Conservation (phyloP, 1,140 invertebrate genomes). For the Penaeus japonicus region DNA sequence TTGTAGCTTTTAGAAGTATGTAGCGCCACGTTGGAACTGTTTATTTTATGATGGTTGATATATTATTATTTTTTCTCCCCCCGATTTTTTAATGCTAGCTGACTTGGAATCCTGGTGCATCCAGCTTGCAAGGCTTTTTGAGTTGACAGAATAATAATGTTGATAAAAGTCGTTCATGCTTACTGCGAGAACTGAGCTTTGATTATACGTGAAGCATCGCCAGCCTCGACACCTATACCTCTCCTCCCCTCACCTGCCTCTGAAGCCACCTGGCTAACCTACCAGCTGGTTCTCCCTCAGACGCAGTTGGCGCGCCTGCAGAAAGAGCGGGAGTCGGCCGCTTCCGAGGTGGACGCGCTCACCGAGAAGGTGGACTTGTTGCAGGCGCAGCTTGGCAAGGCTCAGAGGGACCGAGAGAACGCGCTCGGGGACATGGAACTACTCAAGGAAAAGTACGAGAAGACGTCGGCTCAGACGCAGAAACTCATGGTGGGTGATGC, state of each 20-base stretch:
- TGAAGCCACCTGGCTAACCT: constrained; percentile 41
- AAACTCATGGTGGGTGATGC: constrained; percentile 56
- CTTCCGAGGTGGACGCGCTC: constrained; percentile 80
- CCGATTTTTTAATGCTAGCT: constrained; percentile 15
- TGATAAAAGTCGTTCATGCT: neutral
- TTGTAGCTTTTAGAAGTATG: constrained; percentile 30
- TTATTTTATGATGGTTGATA: constrained; percentile 8
- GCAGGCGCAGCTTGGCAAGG: constrained; percentile 79
- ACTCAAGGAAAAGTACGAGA: constrained; percentile 87
- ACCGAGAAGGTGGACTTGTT: constrained; percentile 79
- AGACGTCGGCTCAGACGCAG: constrained; percentile 76
- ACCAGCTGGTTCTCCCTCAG: constrained; percentile 63
- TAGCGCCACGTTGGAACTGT: constrained; percentile 23
- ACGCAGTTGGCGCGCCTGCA: constrained; percentile 78
- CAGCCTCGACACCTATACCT: constrained; percentile 23
- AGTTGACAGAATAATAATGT: constrained; percentile 10
- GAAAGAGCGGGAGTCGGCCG: constrained; percentile 84
- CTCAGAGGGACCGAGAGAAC: constrained; percentile 84
- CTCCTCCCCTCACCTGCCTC: constrained; percentile 19
- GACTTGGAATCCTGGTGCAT: constrained; percentile 39
- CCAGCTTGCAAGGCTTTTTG: constrained; percentile 36
- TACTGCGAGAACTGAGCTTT: constrained; percentile 28
- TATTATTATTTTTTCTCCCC: neutral
- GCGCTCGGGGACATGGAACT: constrained; percentile 84
- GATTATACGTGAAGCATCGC: constrained; percentile 23